Evolutionary conservation across 1,140 invertebrate genomes (phyloP), one percentile per base, ranked within the genome.

Genomic region (Cataglyphis hispanica): DNA sequence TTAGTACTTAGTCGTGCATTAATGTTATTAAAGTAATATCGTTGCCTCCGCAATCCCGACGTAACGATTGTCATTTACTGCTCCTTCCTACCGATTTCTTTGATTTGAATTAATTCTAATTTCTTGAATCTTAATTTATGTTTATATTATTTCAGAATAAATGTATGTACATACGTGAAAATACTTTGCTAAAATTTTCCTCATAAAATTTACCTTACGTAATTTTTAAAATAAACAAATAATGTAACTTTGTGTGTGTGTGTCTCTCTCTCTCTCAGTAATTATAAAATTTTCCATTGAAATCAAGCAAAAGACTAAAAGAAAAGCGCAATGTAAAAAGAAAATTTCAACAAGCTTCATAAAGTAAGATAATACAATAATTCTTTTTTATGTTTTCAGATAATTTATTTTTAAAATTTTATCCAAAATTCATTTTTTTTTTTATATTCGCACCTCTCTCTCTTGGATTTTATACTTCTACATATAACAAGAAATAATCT

Each of bases 41-140:
- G 46, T 19, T 19, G 43, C 4, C 40, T 43, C 40, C 19, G 69
- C 16, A 34, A 56, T 8, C 25, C 25, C 16, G 27, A 10, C 25
- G 46, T 53, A 53, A 53, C 66, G 22, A 67, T 67, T 31, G 46
- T 25, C 67, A 31, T 53, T 72, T 72, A 53, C 43, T 11, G 37
- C n/a, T n/a, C n/a, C 34, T 53, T 31, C n/a, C 1, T 25, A 16
- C n/a, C 10, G 27, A 67, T 67, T 66, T 66, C 11, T 10, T 70
- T 25, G 40, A 27, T 70, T 40, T 34, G 34, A 40, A 22, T 40
- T 2, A 67, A 34, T 31, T 4, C 2, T 46, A 46, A 50, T 4
- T n/a, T 67, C 10, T 66, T n/a, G n/a, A 40, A 13, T 40, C 25
- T 37, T 19, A 40, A 40, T 66, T 37, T 40, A n/a, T n/a, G 22